phyloP scores from a whole-genome alignment of 2,888 invertebrate genomes.

The Apeira syringaria region DNA sequence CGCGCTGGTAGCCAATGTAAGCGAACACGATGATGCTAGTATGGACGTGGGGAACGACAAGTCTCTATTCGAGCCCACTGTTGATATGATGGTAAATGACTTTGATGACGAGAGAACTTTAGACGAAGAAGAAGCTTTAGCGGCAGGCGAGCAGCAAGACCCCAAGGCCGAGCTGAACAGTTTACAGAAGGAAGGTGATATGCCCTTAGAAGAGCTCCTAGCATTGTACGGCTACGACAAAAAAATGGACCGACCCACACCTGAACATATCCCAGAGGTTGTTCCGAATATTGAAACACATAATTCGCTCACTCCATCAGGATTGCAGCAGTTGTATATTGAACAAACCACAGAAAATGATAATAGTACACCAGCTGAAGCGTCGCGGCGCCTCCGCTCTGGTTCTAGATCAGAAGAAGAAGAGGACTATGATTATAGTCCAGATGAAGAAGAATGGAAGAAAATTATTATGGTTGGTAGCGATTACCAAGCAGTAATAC shows the following conservation, averaged over 20 bases:
- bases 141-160: constrained; percentile 92
- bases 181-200: constrained; percentile 96
- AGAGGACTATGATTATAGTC: constrained; percentile 92
- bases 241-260: constrained; percentile 66
- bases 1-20: constrained; percentile 79
- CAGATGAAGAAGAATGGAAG: constrained; percentile 94
- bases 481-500: constrained; percentile 96
- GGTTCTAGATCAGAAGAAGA: constrained; percentile 92
- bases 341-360: constrained; percentile 47
- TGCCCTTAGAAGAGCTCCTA: constrained; percentile 96
- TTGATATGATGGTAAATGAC: constrained; percentile 98
- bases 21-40: constrained; percentile 82
- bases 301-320: constrained; percentile 46
- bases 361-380: constrained; percentile 46
- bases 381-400: constrained; percentile 76
- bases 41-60: constrained; percentile 82
- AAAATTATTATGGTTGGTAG: constrained; percentile 98
- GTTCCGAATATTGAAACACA: constrained; percentile 55
- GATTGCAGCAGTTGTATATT: constrained; percentile 68
- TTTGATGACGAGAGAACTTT: constrained; percentile 98
- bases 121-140: constrained; percentile 98
- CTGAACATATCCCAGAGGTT: constrained; percentile 62
- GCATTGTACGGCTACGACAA: constrained; percentile 93
- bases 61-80: constrained; percentile 93
- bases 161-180: constrained; percentile 94